These are phyloP conservation scores for Paratrypauchen microcephalus DNA, from an alignment of 2,797 vertebrate species.

Conservation along the genomic window DNA sequence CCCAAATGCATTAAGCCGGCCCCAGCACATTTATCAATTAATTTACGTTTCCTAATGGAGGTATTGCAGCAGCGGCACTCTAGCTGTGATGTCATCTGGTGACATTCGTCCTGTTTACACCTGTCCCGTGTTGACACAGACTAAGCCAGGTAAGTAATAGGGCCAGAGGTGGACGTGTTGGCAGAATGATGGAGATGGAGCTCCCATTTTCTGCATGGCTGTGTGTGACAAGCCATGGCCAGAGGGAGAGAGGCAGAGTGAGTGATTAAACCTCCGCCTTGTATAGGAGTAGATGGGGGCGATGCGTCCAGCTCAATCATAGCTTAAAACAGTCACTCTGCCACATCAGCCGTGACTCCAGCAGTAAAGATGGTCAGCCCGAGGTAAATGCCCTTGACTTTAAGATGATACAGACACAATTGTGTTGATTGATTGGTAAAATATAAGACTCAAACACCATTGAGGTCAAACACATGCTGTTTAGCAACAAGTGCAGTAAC, in stretches of 20 bases:
- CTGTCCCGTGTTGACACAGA: constrained; percentile 43
- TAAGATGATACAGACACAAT: constrained; percentile 25
- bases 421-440: constrained; percentile 2
- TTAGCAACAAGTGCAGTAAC: not conserved
- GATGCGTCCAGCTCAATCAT: constrained; percentile 29
- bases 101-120: constrained; percentile 42
- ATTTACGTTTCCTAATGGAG: constrained; percentile 21
- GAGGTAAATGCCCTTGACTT: constrained; percentile 40
- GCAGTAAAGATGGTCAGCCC: not conserved
- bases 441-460: constrained; percentile 14
- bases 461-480: constrained; percentile 30
- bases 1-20: constrained; percentile 18
- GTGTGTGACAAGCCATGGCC: constrained; percentile 24
- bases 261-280: constrained; percentile 47
- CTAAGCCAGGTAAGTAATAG: constrained; percentile 54
- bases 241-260: constrained; percentile 17
- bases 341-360: constrained; percentile 4
- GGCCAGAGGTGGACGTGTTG: constrained; percentile 33
- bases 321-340: constrained; percentile 5
- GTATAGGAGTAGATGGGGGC: constrained; percentile 27
- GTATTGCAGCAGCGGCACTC: constrained; percentile 4
- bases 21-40: constrained; percentile 33
- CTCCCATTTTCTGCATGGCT: constrained; percentile 53
- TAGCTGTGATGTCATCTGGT: constrained; percentile 16
- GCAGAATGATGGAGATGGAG: constrained; percentile 44